These are phyloP conservation scores for Cnemophilus loriae DNA, from an alignment of 2,113 vertebrate genomes.

Conservation along the genomic window DNA sequence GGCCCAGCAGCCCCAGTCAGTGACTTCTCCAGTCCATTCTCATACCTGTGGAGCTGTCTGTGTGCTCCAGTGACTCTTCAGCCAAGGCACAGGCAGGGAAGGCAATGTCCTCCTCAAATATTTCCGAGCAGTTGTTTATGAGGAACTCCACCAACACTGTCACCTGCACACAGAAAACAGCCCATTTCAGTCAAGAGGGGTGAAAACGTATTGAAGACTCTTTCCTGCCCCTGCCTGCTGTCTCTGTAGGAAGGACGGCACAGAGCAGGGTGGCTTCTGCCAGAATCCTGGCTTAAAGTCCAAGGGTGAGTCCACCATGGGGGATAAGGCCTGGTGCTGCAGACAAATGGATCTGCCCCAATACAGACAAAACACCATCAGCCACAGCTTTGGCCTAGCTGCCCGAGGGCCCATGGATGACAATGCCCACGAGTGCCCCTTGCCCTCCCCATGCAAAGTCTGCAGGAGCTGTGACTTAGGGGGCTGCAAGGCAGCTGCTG, in stretches of 20 bases:
- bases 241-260: background rate
- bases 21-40: background rate
- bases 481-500: background rate
- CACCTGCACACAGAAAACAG: conserved; percentile 70
- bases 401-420: accelerated
- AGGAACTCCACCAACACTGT: conserved; percentile 85
- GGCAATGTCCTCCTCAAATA: conserved; percentile 81
- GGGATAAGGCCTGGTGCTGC: background rate
- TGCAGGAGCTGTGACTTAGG: background rate
- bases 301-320: background rate
- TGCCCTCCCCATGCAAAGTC: background rate
- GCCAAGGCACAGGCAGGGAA: conserved; percentile 62
- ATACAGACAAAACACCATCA: background rate
- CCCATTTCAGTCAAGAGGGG: background rate
- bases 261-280: background rate
- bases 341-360: background rate
- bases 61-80: conserved; percentile 70
- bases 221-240: background rate
- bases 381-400: background rate
- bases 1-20: background rate
- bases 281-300: background rate
- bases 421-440: background rate
- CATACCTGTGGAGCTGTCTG: conserved; percentile 73
- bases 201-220: background rate
- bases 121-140: conserved; percentile 81